Conservation (phyloP, 2,888 invertebrate species). For the Sphaerophoria rueppellii region DNA sequence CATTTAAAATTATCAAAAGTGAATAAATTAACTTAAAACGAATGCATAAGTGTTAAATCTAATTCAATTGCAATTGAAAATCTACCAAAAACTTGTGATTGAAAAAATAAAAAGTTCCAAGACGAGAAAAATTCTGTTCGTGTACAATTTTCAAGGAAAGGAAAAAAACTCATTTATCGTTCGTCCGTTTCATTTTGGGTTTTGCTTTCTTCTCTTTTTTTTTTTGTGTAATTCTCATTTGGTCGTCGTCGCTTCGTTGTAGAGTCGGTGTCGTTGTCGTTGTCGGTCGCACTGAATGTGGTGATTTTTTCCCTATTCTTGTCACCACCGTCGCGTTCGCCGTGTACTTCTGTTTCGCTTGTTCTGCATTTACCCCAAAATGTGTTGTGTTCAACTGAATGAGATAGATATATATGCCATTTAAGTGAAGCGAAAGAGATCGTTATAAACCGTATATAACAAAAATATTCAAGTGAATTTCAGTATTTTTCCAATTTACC, state of each 20-base stretch:
- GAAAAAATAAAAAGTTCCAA: slow-evolving; percentile 37
- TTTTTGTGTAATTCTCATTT: slow-evolving; percentile 6
- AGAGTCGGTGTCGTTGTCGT: slow-evolving; percentile 7
- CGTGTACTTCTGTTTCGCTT: slow-evolving; percentile 26
- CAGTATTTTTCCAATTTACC: slow-evolving; percentile 9
- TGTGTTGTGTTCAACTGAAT: slow-evolving; percentile 50
- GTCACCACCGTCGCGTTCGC: slow-evolving; percentile 1
- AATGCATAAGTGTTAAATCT: slow-evolving; percentile 58
- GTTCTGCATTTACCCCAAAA: slow-evolving; percentile 37
- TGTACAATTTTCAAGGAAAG: slow-evolving; percentile 58
- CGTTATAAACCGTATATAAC: slow-evolving; percentile 66
- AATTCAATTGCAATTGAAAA: slow-evolving; percentile 54
- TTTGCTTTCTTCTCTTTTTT: slow-evolving; percentile 33
- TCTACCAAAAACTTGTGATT: slow-evolving; percentile 54
- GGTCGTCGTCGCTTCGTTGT: too few relatives aligned
- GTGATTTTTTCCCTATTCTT: slow-evolving; percentile 60
- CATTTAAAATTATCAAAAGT: slow-evolving; percentile 44
- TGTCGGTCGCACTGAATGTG: slow-evolving; percentile 49
- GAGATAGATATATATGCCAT: slow-evolving; percentile 41
- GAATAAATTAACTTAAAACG: slow-evolving; percentile 54
- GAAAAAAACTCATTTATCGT: slow-evolving; percentile 37
- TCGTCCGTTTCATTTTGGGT: slow-evolving; percentile 42
- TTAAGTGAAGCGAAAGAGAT: slow-evolving; percentile 40
- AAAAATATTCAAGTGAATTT: slow-evolving; percentile 65
- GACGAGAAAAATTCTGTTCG: slow-evolving; percentile 21